Evolutionary conservation across 2,797 vertebrate genomes (phyloP), one percentile per base, ranked within the genome.

Genomic region (Sylvilagus floridanus): DNA sequence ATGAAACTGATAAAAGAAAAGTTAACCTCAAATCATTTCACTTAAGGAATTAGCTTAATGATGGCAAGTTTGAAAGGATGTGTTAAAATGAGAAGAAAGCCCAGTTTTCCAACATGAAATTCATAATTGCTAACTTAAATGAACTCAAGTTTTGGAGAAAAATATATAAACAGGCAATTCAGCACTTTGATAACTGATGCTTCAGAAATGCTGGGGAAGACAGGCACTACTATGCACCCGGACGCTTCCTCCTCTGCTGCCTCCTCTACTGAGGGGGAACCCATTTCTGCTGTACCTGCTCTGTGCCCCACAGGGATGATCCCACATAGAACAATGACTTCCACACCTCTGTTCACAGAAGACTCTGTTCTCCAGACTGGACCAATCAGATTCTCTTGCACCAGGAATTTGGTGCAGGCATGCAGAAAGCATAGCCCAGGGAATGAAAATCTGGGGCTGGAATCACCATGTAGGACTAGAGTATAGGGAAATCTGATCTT

Each of bases 151-250:
- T 85, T 77, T 13, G 13, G 9, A 22, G 12, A 10, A 83, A 86
- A 9, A 42, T 2, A 26, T 63, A 30, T 9, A 68, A 69, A 72
- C 0, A 26, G 7, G 1, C 2, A 88, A 28, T 62, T 14, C 19
- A 50, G 16, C 72, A 28, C 2, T 79, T 22, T 28, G n/a, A 35
- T 12, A 42, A 32, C 42, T 52, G 17, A 30, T 35, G 7, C 69
- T 62, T 21, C 42, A 75, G 54, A 72, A 71, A 37, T 11, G 0
- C 37, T 68, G 9, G 5, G 19, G 16, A 60, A 28, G 17, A 24
- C 42, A 42, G 42, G 42, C 1, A 9, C 6, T 57, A 9, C 26
- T 32, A 0, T 14, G 0, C 26, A 17, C 4, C 3, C 0, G 37
- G 7, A 6, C 19, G 3, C 14, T 4, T 2, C 14, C 2, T 47